Conservation (phyloP, 30 jellyfish, hydroid and myxozoan species). For the Catostylus mosaicus region DNA sequence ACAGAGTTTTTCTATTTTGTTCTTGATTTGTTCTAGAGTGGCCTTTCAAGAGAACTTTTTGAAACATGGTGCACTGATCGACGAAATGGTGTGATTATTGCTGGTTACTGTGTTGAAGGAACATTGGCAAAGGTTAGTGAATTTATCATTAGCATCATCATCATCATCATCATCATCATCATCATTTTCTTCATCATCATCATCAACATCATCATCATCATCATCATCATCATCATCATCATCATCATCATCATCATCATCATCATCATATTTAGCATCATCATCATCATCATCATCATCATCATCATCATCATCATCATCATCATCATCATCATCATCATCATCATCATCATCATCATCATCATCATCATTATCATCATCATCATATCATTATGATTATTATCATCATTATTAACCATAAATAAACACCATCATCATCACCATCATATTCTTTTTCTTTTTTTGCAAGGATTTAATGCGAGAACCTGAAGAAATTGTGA, state of each 20-base stretch:
- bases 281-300: background rate
- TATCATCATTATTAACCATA: background rate
- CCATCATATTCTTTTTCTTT: background rate
- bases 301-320: background rate
- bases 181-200: background rate
- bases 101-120: slow-evolving; percentile 99
- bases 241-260: background rate
- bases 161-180: background rate
- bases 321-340: background rate
- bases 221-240: slow-evolving; percentile 1
- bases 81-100: slow-evolving; percentile 97
- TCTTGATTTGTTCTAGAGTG: slow-evolving; percentile 86
- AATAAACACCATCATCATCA: background rate
- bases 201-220: background rate
- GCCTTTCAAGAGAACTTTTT: slow-evolving; percentile 97
- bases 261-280: too few species aligned
- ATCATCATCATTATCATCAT: background rate
- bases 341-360: background rate
- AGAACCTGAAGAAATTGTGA: slow-evolving; percentile 98
- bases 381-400: background rate
- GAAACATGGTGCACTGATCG: slow-evolving; percentile 99
- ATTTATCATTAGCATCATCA: background rate
- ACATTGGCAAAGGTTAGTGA: slow-evolving; percentile 96
- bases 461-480: slow-evolving; percentile 82
- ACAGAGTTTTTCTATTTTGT: too few species aligned